Base-by-base conservation (phyloP, 2,797 vertebrate genomes). In the Amazonetta brasiliensis region DNA sequence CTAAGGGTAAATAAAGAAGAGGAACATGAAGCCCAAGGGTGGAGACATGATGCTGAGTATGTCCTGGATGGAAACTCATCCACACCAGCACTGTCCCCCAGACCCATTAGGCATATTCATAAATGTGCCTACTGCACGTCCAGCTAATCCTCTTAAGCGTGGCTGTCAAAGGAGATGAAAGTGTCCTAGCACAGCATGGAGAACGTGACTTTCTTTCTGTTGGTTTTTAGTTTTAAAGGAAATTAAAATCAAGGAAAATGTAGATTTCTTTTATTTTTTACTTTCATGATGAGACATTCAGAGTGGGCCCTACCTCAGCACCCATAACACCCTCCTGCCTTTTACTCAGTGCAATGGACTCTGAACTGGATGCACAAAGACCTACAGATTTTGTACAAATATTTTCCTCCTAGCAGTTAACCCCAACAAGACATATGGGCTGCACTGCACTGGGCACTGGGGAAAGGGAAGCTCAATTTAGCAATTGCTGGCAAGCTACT, bases 361-460 rank as follows among this genome's bases (percentile, higher is more conserved):
- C 63, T 15, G 11, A 84, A 80, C 74, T 73, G 72, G 74, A 85
- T 8, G 56, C 64, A 68, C 60, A 74, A 76, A 89, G 64, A 28
- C 20, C 64, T 87, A 83, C 58, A 86, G 60, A 58, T 64, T 66
- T 91, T 93, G 60, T 64, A 81, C 85, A 88, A 78, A 20, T 63
- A 54, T 72, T 72, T 87, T n/a, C 39, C 55, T 66, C 9, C 56
- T 62, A 88, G 55, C 66, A 87, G 50, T 43, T 64, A 89, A 73
- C 30, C 71, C 33, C 58, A 59, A 43, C 62, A 69, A 50, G 63
- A 50, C 56, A 77, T 46, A 14, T 1, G 33, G 59, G 43, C 60
- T 69, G 15, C 28, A 21, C 20, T 69, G 48, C 64, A 21, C 46
- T 48, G 22, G 28, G n/a, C 20, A 22, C 22, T 54, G 55, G n/a